Conservation (phyloP, 2,888 invertebrate species). For the Drosophila engyochracea region DNA sequence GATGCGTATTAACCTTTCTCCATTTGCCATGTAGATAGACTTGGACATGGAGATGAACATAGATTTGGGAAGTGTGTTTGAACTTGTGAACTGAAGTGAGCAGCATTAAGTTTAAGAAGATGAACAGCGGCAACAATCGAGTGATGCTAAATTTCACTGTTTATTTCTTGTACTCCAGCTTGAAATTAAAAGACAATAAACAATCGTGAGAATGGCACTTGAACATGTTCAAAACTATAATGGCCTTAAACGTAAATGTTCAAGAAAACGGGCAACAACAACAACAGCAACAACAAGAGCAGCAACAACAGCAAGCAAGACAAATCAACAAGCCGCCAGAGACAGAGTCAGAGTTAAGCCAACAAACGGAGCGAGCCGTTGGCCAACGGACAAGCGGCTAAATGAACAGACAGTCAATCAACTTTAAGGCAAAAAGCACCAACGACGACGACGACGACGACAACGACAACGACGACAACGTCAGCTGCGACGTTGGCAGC, state of each 20-base stretch:
- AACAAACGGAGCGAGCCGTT: constrained; percentile 68
- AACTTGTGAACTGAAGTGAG: constrained; percentile 56
- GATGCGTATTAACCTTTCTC: constrained; percentile 66
- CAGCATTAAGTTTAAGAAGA: constrained; percentile 64
- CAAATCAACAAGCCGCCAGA: constrained; percentile 58
- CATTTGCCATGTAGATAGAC: constrained; percentile 27
- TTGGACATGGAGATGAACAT: constrained; percentile 8
- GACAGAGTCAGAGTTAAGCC: constrained; percentile 46
- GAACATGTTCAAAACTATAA: constrained; percentile 77
- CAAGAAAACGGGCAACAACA: constrained; percentile 45
- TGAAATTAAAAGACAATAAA: constrained; percentile 81
- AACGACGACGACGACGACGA: constrained; percentile 52
- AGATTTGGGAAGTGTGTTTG: constrained; percentile 23
- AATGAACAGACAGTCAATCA: constrained; percentile 80
- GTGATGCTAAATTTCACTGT: constrained; percentile 77
- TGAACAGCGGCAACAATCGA: constrained; percentile 60
- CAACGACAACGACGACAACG: constrained; percentile 44
- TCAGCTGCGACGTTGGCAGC: constrained; percentile 22
- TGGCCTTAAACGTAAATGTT: constrained; percentile 76
- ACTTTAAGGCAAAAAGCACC: constrained; percentile 72
- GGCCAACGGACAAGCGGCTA: constrained; percentile 69
- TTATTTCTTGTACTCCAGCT: constrained; percentile 73
- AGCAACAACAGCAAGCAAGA: constrained; percentile 37
- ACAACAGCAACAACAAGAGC: constrained; percentile 28
- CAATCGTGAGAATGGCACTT: constrained; percentile 82